These are phyloP conservation scores for Dynastes hyllus DNA, from an alignment of 2,888 invertebrate genomes.

Conservation along the genomic window DNA sequence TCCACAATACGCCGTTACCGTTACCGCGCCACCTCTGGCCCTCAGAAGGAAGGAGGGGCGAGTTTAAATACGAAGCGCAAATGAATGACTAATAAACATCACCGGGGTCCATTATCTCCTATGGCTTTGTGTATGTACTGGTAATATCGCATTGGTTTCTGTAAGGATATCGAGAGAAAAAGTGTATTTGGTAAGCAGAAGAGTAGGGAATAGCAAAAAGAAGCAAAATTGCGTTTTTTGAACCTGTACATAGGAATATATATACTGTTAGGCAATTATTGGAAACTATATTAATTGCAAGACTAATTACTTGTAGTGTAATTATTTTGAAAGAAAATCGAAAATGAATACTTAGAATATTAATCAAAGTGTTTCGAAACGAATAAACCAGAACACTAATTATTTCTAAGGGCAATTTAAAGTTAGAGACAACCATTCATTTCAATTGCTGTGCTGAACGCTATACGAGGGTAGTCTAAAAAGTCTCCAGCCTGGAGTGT, in stretches of 20 bases:
- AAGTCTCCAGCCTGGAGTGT: no score
- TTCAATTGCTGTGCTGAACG: no score
- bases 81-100: constrained; percentile 69
- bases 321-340: neutral
- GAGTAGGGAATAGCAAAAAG: neutral
- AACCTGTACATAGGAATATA: neutral
- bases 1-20: constrained; percentile 60
- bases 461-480: no score
- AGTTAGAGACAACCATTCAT: no score
- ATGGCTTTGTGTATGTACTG: constrained; percentile 17
- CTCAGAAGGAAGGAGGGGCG: constrained; percentile 56
- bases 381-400: no score
- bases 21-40: constrained; percentile 54
- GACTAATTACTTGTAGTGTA: neutral
- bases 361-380: no score
- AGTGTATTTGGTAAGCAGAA: neutral
- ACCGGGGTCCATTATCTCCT: constrained; percentile 52
- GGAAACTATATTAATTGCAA: neutral
- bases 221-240: neutral
- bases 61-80: constrained; percentile 69
- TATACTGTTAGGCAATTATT: neutral
- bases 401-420: no score
- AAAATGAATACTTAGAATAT: no score
- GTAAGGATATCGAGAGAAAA: neutral
- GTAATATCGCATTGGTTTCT: constrained; percentile 4